These are phyloP conservation scores for Neolamprologus longior DNA, from an alignment of 2,113 vertebrate genomes.

Conservation along the genomic window DNA sequence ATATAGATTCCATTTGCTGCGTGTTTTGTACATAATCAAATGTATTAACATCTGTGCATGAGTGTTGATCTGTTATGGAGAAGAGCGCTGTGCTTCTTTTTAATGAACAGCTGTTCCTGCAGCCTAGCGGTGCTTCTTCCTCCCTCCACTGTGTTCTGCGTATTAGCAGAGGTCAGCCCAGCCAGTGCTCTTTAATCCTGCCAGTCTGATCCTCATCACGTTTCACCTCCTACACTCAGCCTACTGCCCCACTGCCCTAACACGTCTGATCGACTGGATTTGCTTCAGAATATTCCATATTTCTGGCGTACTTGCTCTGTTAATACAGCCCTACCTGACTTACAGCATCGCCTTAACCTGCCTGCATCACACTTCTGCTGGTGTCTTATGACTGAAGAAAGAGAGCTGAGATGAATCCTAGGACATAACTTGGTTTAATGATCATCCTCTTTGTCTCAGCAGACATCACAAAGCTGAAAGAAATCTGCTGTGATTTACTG, in stretches of 20 bases:
- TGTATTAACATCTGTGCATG: not conserved
- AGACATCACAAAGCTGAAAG: conserved; percentile 30
- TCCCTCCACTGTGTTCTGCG: conserved; percentile 19
- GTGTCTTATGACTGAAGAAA: not conserved
- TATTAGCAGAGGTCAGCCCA: conserved; percentile 32
- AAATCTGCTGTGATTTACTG: conserved; percentile 42
- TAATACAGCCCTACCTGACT: not conserved
- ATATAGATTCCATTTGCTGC: not conserved
- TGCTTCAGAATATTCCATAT: not conserved
- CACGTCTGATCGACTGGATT: not conserved
- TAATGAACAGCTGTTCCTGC: conserved; percentile 46
- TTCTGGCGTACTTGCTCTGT: not conserved
- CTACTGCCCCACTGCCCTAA: conserved; percentile 59
- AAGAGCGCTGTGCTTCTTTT: not conserved
- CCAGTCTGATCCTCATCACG: conserved; percentile 64
- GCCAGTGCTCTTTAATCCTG: conserved; percentile 58
- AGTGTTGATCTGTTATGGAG: not conserved
- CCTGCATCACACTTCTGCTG: not conserved
- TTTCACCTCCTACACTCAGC: conserved; percentile 50
- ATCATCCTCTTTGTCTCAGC: conserved; percentile 15
- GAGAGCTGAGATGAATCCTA: not conserved
- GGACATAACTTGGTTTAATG: conserved; percentile 16
- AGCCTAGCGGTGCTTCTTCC: not conserved
- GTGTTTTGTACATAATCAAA: not conserved
- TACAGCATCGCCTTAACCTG: not conserved